Evolutionary conservation across 1,140 invertebrate species (phyloP), one percentile per base, ranked within the genome.

Genomic region (Caenorhabditis brenneri): DNA sequence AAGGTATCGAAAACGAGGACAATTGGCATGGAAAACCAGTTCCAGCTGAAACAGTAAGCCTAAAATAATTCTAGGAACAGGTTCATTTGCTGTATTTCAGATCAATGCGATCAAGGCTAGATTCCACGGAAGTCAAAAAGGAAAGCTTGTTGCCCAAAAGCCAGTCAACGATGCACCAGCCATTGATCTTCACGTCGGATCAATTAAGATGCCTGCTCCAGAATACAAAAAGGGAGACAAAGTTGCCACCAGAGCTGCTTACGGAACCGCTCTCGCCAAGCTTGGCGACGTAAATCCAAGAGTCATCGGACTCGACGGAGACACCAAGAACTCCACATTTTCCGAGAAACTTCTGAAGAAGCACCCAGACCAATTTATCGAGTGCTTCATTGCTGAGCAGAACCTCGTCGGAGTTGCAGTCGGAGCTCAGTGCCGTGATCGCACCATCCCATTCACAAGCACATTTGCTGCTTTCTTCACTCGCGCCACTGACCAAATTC

Each of bases 311-410:
- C 85, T 90, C n/a, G 89, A 90, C 46, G 88, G 89, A 46, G 97
- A 99, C 91, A 98, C 96, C 42, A 99, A 98, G 92, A 99, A 99
- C 91, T 99, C 97, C 0, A 99, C 98, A 0, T 99, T 94, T 91
- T 95, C 97, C 24, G 95, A 97, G 80, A 97, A 96, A 91, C 93
- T 99, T 65, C 95, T 94, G 89, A 93, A 94, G 80, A 94, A 94
- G 49, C 92, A 91, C 84, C 93, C 93, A 7, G 92, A 94, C 4
- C 94, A 96, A 86, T 98, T 96, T 91, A 94, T 99, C 82, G 97
- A 99, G 92, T 98, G 97, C 91, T 99, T 95, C 92, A 99, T 99
- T 90, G 97, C 97, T 80, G 98, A 99, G 91, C 97, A 99, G 93
- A 99, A 98, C 92, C 91, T 98, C 87, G 86, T 98, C 87, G 97